Conservation (phyloP, 2,113 vertebrate species). For the Eretmochelys imbricata region DNA sequence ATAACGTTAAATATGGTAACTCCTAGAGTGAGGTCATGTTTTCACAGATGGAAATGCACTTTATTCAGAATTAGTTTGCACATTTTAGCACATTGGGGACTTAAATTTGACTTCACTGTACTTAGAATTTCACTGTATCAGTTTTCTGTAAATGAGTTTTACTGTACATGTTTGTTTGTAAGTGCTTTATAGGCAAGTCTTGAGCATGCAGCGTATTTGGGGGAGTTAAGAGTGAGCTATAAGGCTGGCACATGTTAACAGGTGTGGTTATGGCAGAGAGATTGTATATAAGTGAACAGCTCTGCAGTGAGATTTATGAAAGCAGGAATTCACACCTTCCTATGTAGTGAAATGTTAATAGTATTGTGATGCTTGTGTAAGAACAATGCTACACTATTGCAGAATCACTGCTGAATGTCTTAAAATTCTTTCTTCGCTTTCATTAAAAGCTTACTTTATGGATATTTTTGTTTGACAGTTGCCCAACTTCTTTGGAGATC, state of each 20-base stretch:
- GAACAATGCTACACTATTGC: neutral
- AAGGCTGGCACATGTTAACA: neutral
- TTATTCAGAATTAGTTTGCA: neutral
- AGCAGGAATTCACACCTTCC: neutral
- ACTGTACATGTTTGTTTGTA: neutral
- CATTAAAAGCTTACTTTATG: fast-evolving
- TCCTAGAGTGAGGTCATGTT: neutral
- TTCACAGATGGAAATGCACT: neutral
- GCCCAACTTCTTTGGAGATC: neutral
- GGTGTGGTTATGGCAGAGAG: constrained; percentile 28
- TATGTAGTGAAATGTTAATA: neutral
- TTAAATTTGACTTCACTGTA: neutral
- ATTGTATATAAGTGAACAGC: neutral
- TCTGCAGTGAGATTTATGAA: neutral
- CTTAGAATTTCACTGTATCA: fast-evolving
- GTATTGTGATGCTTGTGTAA: neutral
- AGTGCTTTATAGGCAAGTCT: neutral
- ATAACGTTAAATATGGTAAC: no score
- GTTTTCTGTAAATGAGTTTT: neutral
- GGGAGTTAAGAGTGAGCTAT: neutral
- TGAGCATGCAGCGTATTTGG: neutral
- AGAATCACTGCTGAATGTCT: neutral
- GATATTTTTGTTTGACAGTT: neutral
- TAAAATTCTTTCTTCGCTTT: neutral
- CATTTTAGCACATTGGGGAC: fast-evolving